Evolutionary conservation across 2,797 vertebrate species (phyloP), one percentile per base, ranked within the genome.

Genomic region (Coilia nasus): DNA sequence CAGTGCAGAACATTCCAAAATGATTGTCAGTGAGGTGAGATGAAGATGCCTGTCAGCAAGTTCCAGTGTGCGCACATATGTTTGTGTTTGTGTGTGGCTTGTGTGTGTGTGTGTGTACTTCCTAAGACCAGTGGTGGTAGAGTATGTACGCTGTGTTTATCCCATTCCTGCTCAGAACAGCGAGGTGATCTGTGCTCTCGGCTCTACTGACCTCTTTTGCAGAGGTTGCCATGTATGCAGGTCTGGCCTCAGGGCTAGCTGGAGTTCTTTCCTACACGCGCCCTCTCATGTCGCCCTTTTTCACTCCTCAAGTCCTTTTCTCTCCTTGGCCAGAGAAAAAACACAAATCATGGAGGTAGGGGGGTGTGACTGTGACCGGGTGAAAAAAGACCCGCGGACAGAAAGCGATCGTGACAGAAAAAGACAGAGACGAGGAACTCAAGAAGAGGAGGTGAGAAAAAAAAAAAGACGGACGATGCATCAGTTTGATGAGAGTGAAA

Each of bases 331-430:
- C 35, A 41, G 71, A 78, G 1, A 35, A 41, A 78, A 78, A 78
- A 54, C 9, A 54, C 6, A 78, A 5, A 59, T 41, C 60, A 23
- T 25, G 10, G 60, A 23, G 31, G 71, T 78, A 31, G 35, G 28
- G 15, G 15, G 31, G 67, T 17, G 28, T 35, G 12, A 75, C 14
- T 35, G 31, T 35, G 62, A 15, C 6, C 19, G 31, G 14, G 31
- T 6, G 67, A 71, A 28, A 67, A 25, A 67, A 67, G 85, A 86
- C 2, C 50, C 50, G 83, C 57, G 60, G 35, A 6, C 56, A 86
- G 47, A 71, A 85, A 84, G 87, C 83, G 60, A 85, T 89, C 91
- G 83, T 88, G 90, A 90, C 90, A 91, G 88, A 93, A 89, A 94
- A 89, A 91, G 89, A 5, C 19, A 56, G 25, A 57, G 57, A 25